Evolutionary conservation across 2,113 vertebrate genomes (phyloP).

Genomic region (Hemichromis elongatus): DNA sequence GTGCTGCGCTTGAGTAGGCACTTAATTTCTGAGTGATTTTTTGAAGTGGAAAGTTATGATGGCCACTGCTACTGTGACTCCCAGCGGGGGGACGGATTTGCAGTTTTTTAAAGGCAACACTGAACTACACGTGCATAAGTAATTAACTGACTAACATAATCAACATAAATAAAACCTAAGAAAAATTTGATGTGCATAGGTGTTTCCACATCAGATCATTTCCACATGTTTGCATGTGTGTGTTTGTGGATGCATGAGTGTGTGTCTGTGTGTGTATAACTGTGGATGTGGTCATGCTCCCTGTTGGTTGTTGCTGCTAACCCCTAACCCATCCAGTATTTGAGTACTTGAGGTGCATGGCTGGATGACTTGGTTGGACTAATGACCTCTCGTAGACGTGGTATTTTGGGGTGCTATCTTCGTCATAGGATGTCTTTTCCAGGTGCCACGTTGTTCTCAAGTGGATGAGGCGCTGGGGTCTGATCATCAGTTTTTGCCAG

Average conservation of each 20-base stretch:
- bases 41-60: slow-evolving; percentile 15
- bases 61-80: not conserved
- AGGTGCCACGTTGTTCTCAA: not conserved
- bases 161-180: not conserved
- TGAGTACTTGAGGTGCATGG: not conserved
- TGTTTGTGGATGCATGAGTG: not conserved
- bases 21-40: slow-evolving; percentile 28
- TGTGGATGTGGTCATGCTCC: not conserved
- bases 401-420: not conserved
- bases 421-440: not conserved
- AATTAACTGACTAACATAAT: not conserved
- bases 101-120: not conserved
- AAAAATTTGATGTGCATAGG: not conserved
- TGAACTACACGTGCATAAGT: not conserved
- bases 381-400: not conserved
- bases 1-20: slow-evolving; percentile 7
- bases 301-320: not conserved
- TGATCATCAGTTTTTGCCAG: not conserved
- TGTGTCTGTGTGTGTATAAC: not conserved
- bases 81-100: not conserved
- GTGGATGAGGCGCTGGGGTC: not conserved
- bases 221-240: not conserved
- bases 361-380: not conserved
- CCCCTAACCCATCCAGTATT: not conserved
- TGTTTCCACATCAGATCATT: rapidly evolving